Conservation (phyloP, 1,140 invertebrate genomes). For the Frieseomelitta varia region DNA sequence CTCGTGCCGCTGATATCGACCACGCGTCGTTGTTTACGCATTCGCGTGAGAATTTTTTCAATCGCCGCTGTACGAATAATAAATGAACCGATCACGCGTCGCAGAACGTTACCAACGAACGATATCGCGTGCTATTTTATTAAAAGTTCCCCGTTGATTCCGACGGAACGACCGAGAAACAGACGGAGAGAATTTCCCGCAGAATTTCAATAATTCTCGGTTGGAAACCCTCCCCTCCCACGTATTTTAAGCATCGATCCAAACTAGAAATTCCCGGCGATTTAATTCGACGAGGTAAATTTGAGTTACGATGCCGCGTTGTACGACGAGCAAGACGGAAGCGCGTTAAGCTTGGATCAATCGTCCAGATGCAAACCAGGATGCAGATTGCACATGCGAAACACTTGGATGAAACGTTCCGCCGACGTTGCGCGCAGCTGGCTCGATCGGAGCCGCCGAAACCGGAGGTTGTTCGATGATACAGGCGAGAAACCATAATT, state of each 20-base stretch:
- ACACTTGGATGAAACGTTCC: neutral
- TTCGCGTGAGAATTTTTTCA: neutral
- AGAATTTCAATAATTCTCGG: neutral
- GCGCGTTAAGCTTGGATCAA: neutral
- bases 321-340: neutral
- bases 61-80: neutral
- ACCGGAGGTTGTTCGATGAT: neutral
- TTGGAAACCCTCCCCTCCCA: no score
- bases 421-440: neutral
- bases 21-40: neutral
- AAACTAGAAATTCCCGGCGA: neutral
- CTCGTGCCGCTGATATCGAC: neutral
- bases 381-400: no score
- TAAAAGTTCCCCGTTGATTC: no score
- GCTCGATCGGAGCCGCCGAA: neutral
- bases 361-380: neutral
- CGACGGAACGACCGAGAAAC: no score
- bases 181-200: no score
- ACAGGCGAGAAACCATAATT: neutral
- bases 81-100: neutral
- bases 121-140: no score
- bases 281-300: neutral
- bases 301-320: neutral
- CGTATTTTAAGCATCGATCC: neutral
- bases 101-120: neutral